Conservation (phyloP, 2,113 vertebrate species). For the Synodontis membranacea region DNA sequence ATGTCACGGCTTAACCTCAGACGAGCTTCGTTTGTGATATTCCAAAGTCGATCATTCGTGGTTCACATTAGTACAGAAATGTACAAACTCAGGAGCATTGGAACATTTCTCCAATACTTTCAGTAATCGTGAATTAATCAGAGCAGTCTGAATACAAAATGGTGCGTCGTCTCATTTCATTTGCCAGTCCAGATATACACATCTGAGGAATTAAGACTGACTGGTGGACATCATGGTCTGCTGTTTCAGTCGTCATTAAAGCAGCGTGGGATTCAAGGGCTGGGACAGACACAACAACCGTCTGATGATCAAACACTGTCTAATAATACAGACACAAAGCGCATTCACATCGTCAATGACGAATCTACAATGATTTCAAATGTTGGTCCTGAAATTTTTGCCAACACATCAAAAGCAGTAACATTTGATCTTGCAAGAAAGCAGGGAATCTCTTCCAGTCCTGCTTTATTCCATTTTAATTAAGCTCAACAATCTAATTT, state of each 20-base stretch:
- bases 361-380: neutral
- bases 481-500: neutral
- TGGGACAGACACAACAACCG: neutral
- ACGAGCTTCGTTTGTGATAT: neutral
- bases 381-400: neutral
- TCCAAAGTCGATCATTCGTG: neutral
- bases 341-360: neutral
- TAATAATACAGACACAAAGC: slow-evolving; percentile 18
- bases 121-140: slow-evolving; percentile 49
- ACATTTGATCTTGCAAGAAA: neutral
- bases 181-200: slow-evolving; percentile 31
- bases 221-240: slow-evolving; percentile 11
- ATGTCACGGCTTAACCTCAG: neutral
- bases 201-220: slow-evolving; percentile 36
- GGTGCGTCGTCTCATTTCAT: slow-evolving; percentile 40
- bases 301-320: neutral
- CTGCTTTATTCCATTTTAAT: neutral
- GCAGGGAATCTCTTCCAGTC: neutral
- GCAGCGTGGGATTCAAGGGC: neutral
- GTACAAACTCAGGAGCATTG: neutral
- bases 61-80: neutral
- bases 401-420: neutral
- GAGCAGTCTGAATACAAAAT: slow-evolving; percentile 33
- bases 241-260: slow-evolving; percentile 5
- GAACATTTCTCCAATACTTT: neutral